Percentiles rank a stretch among this genome's conserved stretches.
These are phyloP conservation scores for Emys orbicularis DNA, from an alignment of 2,797 vertebrate species.

Conservation along the genomic window DNA sequence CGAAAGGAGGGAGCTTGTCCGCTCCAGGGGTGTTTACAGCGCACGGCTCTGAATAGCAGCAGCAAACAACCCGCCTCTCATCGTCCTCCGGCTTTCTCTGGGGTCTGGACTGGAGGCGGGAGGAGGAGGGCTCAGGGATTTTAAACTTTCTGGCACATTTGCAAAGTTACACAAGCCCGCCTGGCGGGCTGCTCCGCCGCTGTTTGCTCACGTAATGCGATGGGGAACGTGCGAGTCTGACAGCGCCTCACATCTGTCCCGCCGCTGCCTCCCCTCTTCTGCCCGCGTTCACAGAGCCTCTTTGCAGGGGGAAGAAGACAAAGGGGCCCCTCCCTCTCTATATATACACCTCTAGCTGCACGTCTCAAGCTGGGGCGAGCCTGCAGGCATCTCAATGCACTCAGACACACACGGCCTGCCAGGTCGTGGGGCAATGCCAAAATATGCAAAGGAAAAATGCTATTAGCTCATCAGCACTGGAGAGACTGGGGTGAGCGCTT, in stretches of 20 bases:
- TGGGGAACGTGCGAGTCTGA: conserved; percentile 80
- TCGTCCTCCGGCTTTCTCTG: conserved; percentile 72
- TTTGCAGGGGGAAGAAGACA: conserved; percentile 54
- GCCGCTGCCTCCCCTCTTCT: not conserved
- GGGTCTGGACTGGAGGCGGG: conserved; percentile 79
- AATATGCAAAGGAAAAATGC: conserved; percentile 84
- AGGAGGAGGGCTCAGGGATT: conserved; percentile 84
- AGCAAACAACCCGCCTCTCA: conserved; percentile 80
- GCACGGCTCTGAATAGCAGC: conserved; percentile 32
- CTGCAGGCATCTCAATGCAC: conserved; percentile 57
- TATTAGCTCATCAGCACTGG: conserved; percentile 82
- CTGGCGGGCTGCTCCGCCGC: conserved; percentile 75
- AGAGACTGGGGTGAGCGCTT: conserved; percentile 71
- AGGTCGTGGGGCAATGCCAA: conserved; percentile 80
- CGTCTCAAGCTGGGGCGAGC: conserved; percentile 28
- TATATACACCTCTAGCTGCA: conserved; percentile 53
- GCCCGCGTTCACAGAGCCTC: not conserved
- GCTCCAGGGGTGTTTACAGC: conserved; percentile 49
- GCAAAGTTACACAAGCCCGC: conserved; percentile 87
- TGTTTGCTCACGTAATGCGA: conserved; percentile 82
- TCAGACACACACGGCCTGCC: conserved; percentile 82
- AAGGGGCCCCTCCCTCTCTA: not conserved
- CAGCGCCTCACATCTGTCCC: conserved; percentile 58
- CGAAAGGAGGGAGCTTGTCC: conserved; percentile 54
- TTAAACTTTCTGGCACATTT: conserved; percentile 87